Conservation (phyloP, 2,113 vertebrate species). For the Dolichotis patagonum region DNA sequence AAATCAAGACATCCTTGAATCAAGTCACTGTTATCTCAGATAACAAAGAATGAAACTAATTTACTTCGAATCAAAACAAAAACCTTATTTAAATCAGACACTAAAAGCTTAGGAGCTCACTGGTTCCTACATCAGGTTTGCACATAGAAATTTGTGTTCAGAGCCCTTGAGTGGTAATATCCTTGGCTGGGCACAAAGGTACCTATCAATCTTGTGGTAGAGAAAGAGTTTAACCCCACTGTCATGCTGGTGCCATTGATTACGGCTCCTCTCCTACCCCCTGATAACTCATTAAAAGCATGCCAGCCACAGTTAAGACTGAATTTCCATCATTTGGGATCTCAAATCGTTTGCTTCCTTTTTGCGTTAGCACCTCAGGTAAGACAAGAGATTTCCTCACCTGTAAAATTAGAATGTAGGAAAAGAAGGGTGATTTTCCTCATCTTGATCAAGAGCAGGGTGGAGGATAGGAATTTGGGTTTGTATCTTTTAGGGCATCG, state of each 20-base stretch:
- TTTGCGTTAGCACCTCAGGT: background rate
- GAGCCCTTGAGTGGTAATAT: background rate
- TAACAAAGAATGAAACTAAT: background rate
- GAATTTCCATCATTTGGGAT: fast-evolving
- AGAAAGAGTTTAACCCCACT: too few species aligned
- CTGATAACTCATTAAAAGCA: background rate
- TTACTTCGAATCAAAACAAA: background rate
- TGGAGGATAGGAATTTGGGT: background rate
- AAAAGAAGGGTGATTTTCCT: background rate
- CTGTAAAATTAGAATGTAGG: background rate
- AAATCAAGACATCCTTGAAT: background rate
- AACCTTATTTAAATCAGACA: background rate
- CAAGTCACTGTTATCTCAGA: background rate
- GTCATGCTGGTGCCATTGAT: background rate
- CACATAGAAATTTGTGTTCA: background rate
- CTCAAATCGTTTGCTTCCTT: fast-evolving
- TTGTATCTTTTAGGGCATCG: background rate
- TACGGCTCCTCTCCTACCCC: fast-evolving
- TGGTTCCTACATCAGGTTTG: background rate
- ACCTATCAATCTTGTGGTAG: fast-evolving
- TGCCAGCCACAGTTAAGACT: fast-evolving
- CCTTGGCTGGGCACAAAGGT: too few species aligned
- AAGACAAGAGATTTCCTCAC: background rate
- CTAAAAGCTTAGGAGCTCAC: background rate
- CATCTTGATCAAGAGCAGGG: fast-evolving